These are phyloP conservation scores for Pedionomus torquatus DNA, from an alignment of 2,113 vertebrate species.

Conservation along the genomic window DNA sequence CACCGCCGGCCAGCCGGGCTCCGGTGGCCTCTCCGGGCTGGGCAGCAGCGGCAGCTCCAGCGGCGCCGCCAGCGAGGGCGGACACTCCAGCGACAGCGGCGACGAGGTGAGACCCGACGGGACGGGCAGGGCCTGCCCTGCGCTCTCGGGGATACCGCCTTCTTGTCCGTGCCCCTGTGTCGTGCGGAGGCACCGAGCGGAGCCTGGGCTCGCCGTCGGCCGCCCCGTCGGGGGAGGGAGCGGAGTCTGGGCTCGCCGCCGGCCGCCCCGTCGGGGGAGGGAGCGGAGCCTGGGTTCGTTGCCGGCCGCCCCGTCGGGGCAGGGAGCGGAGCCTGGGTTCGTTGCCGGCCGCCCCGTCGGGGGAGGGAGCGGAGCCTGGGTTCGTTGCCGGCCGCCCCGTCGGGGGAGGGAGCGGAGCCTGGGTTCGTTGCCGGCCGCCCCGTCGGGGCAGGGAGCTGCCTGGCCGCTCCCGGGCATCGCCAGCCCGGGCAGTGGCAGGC, in stretches of 20 bases:
- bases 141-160: not conserved
- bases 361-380: no score
- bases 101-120: conserved; percentile 77
- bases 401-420: not conserved
- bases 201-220: not conserved
- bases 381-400: no score
- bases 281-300: no score
- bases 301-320: no score
- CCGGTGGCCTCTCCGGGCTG: conserved; percentile 5
- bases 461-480: no score
- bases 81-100: conserved; percentile 77
- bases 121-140: not conserved
- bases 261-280: no score
- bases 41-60: conserved; percentile 75
- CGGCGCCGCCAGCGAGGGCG: conserved; percentile 77
- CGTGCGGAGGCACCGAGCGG: not conserved
- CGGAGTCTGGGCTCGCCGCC: no score
- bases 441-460: not conserved
- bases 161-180: not conserved
- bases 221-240: no score
- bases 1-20: not conserved
- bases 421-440: not conserved
- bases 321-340: no score
- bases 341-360: no score
- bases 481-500: not conserved